Evolutionary conservation across 2,888 invertebrate genomes (phyloP), one percentile per base, ranked within the genome.

Genomic region (Julus scanicus): DNA sequence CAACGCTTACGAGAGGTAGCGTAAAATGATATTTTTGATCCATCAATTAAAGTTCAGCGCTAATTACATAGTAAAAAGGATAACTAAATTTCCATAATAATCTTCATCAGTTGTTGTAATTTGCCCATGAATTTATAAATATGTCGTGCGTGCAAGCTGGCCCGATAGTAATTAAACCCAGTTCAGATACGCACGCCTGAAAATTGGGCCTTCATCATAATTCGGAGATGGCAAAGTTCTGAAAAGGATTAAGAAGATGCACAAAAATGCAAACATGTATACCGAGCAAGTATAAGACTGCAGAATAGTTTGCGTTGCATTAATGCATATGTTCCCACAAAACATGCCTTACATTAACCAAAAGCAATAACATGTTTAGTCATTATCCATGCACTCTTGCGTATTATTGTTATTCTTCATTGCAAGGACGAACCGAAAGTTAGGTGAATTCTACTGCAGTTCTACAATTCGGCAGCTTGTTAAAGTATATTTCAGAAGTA

Each of bases 51-150:
- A 71, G 71, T 71, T 71, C 71, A 71, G 71, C 20, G 17, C 71
- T 71, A 71, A 71, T 71, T 71, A 71, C 71, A 29, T 17, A 71
- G 71, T 71, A 71, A 71, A 63, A 6, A 9, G 71, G 71, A 71
- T 71, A 71, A 71, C 71, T 71, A 71, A 71, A 71, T 71, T 71
- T 71, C 71, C 71, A 71, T 71, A 71, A 71, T 71, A 71, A 71
- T 71, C 71, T 71, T 29, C 71, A 71, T 71, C 71, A 71, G 71
- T 71, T 71, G 71, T 29, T 71, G 20, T 29, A 71, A 71, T 71
- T 71, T 71, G 4, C 71, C 71, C 71, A 71, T 71, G 71, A 71
- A 71, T 71, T 71, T 71, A 71, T 71, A 71, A n/a, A 71, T 71
- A 71, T 29, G 71, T 29, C 6, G 2, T 71, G 71, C 71, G 71